phyloP scores from a whole-genome alignment of 2,888 invertebrate species.

The Ochropleura leucogaster region DNA sequence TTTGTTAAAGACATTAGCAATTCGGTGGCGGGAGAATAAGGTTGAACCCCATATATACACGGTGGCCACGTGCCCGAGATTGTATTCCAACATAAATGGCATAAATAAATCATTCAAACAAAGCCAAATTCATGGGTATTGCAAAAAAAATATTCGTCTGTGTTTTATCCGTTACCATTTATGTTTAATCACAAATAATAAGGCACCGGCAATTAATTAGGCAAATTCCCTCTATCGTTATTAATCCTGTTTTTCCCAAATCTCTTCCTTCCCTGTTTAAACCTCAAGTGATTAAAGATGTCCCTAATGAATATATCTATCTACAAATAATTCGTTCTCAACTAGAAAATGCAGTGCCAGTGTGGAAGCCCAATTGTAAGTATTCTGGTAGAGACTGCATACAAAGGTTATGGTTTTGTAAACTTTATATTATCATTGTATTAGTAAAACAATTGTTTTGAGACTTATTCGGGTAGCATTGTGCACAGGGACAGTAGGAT shows the following conservation, averaged over 20 bases:
- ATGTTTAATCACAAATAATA: not conserved
- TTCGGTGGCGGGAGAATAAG: too few species aligned
- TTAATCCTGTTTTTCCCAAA: too few species aligned
- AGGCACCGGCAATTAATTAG: not conserved
- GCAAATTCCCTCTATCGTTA: too few species aligned
- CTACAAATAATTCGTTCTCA: conserved; percentile 12
- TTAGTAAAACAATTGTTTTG: not conserved
- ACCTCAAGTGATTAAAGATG: too few species aligned
- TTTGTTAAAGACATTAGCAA: too few species aligned
- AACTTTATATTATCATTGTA: conserved; percentile 20
- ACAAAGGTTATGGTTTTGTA: conserved; percentile 27
- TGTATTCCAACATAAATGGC: not conserved
- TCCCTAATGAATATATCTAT: not conserved
- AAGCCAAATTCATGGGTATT: not conserved
- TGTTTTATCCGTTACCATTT: not conserved
- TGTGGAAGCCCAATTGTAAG: conserved; percentile 23
- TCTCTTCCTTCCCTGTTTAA: too few species aligned
- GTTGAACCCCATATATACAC: not conserved
- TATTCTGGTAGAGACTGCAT: conserved; percentile 30
- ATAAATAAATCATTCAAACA: not conserved
- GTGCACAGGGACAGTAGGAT: not conserved
- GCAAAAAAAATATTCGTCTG: not conserved
- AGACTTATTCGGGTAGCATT: not conserved
- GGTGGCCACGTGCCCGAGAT: not conserved
- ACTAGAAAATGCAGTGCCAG: conserved; percentile 31